Evolutionary conservation across 2,113 vertebrate species (phyloP), one percentile per base, ranked within the genome.

Genomic region (Carollia perspicillata): DNA sequence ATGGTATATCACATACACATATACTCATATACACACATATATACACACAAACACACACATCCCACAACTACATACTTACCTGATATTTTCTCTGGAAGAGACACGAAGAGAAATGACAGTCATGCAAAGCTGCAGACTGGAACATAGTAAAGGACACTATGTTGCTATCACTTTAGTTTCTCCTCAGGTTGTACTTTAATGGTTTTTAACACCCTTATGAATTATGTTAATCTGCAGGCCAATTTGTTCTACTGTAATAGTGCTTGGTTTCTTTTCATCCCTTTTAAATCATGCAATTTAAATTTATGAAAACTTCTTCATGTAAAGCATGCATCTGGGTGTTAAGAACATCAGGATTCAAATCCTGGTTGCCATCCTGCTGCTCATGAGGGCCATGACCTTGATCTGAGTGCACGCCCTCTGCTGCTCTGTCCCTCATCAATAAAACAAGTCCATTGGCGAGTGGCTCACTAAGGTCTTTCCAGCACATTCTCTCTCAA

Each of bases 231-330:
- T 95, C 75, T 78, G 8, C 10, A 66, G n/a, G 53, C 17, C 86
- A 86, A 87, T 87, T 92, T 84, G 28, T 96, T 94, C 90, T 93
- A 81, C 86, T 95, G 93, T 85, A 95, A 95, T 89, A 92, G 51
- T 97, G 94, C 94, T 95, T 95, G 66, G 53, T 94, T 97, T 97
- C 53, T 92, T 90, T 79, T 81, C 51, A 95, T 90, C 60, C 47
- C 80, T 91, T 91, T 90, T 66, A 93, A 97, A 94, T 95, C 74
- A 95, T 4, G 23, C 71, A 83, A 92, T 97, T 95, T 95, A 97
- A 97, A 97, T 97, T 71, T 95, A 95, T 96, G 96, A 95, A 93
- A 97, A 92, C 37, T 96, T 84, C 49, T 16, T 81, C 51, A 92
- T 72, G 26, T 35, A 89, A 90, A 95, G 51, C 40, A 37, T 5